Percentiles rank a stretch among this genome's conserved stretches.
Evolutionary conservation across 2,797 vertebrate species (phyloP).

Genomic region (Galaxias olidus): DNA sequence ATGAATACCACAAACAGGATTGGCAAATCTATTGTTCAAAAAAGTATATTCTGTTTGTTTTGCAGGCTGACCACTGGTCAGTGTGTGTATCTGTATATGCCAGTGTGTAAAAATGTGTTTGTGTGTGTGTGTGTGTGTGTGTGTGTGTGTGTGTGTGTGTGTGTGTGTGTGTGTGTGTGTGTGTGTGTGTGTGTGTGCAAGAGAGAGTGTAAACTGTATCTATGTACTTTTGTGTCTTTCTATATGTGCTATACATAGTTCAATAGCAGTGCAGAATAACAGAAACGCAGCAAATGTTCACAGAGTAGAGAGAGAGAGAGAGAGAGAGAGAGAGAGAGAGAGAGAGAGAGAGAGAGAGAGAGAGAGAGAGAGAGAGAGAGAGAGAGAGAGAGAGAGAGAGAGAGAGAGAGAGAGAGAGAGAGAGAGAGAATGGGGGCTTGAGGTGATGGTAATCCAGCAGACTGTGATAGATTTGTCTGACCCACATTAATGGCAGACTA

Average conservation of each 20-base stretch:
- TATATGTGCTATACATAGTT: too few relatives aligned
- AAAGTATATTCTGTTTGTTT: too few relatives aligned
- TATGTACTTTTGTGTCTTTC: not conserved
- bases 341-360: not conserved
- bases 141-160: not conserved
- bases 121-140: not conserved
- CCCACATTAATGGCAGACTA: not conserved
- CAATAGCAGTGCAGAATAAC: too few relatives aligned
- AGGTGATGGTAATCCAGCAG: not conserved
- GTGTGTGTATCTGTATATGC: too few relatives aligned
- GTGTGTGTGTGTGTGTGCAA: slow-evolving; percentile 10
- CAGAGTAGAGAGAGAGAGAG: not conserved
- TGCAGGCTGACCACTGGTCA: not conserved
- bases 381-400: slow-evolving; percentile 1
- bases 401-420: not conserved
- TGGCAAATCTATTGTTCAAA: too few relatives aligned
- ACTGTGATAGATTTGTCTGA: slow-evolving; percentile 1
- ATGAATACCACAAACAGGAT: too few relatives aligned
- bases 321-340: not conserved
- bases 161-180: not conserved
- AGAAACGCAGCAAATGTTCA: too few relatives aligned
- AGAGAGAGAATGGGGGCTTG: not conserved
- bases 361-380: slow-evolving; percentile 2
- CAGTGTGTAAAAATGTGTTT: not conserved
- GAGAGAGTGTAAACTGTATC: not conserved